Evolutionary conservation across 92 coral and sea anemone genomes (phyloP), one percentile per base, ranked within the genome.

Genomic region (Zoanthus gigantus): DNA sequence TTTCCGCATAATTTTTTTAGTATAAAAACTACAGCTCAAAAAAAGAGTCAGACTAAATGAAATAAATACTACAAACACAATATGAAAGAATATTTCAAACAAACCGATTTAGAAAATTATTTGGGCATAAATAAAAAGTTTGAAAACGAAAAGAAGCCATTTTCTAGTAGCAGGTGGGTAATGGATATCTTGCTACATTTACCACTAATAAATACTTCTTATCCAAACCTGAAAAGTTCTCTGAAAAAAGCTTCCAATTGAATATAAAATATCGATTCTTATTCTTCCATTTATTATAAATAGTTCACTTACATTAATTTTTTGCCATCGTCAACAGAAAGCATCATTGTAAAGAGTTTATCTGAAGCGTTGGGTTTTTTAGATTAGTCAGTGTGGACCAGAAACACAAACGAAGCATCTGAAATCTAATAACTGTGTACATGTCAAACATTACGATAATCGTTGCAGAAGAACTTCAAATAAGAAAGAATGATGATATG

Each of bases 401-500:
- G 47, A 81, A 81, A 23, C 74, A 29, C 60, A 66, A 67, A 63
- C 75, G 67, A 5, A 67, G 74, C 17, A 63, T 5, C 8, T 79
- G 75, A 15, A 52, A 81, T 28, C 85, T 66, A 65, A 81, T 80
- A 71, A 81, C 85, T 54, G 45, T 1, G 30, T 34, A 81, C 42
- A 81, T 60, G 61, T 45, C 71, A 81, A 81, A 67, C 76, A 68
- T 9, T 53, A 81, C 44, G 54, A 42, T 77, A 77, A 77, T 77
- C 82, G 34, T 77, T 81, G 75, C 56, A 81, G 75, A 60, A 48
- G 63, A 81, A 66, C 85, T 81, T 68, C 47, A 81, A 81, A 81
- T 66, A 81, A 56, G 42, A 50, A 54, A 67, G 85, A 81, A 66
- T 66, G 29, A 63, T 67, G 85, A 79, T 79, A 60, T 79, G 72